phyloP scores from a whole-genome alignment of 2,113 vertebrate genomes.

The Muntiacus muntjak region DNA sequence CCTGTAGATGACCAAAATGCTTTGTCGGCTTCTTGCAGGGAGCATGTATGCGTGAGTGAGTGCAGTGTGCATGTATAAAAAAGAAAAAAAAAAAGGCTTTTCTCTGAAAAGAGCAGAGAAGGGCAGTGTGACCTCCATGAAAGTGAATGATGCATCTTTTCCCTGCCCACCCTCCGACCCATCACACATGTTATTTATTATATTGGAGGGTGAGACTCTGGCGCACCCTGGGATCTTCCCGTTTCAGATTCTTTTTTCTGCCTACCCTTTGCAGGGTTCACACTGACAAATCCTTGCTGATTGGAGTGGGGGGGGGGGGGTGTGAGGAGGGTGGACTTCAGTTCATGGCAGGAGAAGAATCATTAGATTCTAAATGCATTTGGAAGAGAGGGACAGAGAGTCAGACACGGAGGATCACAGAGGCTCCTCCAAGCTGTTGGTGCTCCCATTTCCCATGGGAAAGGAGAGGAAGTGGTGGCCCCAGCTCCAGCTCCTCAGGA shows the following conservation, averaged over 20 bases:
- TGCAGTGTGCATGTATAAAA: constrained; percentile 55
- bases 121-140: constrained; percentile 60
- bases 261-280: constrained; percentile 35
- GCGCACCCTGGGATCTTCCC: constrained; percentile 13
- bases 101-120: constrained; percentile 62
- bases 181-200: constrained; percentile 63
- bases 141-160: constrained; percentile 69
- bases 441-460: constrained; percentile 46
- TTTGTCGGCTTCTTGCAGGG: constrained; percentile 57
- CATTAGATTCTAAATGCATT: constrained; percentile 52
- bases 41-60: constrained; percentile 50
- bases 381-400: constrained; percentile 29
- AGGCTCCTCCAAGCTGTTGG: constrained; percentile 41
- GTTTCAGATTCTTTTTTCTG: constrained; percentile 5
- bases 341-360: constrained; percentile 49
- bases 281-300: constrained; percentile 48
- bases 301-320: background rate
- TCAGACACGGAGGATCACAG: constrained; percentile 49
- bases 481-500: constrained; percentile 37
- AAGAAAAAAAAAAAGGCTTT: constrained; percentile 46
- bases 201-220: constrained; percentile 44
- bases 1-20: constrained; percentile 59
- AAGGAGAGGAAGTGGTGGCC: constrained; percentile 42
- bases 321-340: background rate
- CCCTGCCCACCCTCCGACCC: constrained; percentile 11